Evolutionary conservation across 35 echinoderm and acorn worm genomes (phyloP).

Genomic region (Ophioderma brevispina): DNA sequence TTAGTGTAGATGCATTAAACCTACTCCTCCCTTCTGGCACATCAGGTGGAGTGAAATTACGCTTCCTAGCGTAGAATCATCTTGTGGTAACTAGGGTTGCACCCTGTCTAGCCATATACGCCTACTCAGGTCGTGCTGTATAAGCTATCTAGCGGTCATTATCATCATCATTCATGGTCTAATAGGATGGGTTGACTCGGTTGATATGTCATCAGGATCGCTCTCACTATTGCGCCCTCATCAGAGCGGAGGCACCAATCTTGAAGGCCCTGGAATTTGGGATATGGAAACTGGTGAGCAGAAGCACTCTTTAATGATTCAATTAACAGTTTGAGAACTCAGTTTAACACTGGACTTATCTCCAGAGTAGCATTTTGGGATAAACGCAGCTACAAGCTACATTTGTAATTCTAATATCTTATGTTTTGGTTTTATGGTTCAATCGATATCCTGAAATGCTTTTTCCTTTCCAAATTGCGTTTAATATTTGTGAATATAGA

Average conservation of each 20-base stretch:
- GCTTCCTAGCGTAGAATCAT: background rate
- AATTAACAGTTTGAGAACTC: no score
- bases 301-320: no score
- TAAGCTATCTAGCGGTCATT: constrained; percentile 12
- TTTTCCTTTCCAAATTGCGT: no score
- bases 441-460: no score
- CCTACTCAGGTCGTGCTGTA: constrained; percentile 14
- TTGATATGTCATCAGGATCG: background rate
- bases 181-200: background rate
- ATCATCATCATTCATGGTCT: constrained; percentile 5
- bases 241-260: background rate
- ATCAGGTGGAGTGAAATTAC: no score
- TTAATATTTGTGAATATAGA: no score
- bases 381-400: no score
- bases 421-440: no score
- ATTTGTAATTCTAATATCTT: no score
- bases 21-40: background rate
- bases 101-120: background rate
- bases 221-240: background rate
- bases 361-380: no score
- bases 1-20: background rate
- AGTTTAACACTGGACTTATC: no score
- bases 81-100: background rate
- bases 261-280: background rate
- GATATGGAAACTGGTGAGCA: no score